Percentiles rank a stretch among this genome's conserved stretches.
These are phyloP conservation scores for Melanotaenia parkinsoni DNA, from an alignment of 2,797 vertebrate genomes.

Conservation along the genomic window DNA sequence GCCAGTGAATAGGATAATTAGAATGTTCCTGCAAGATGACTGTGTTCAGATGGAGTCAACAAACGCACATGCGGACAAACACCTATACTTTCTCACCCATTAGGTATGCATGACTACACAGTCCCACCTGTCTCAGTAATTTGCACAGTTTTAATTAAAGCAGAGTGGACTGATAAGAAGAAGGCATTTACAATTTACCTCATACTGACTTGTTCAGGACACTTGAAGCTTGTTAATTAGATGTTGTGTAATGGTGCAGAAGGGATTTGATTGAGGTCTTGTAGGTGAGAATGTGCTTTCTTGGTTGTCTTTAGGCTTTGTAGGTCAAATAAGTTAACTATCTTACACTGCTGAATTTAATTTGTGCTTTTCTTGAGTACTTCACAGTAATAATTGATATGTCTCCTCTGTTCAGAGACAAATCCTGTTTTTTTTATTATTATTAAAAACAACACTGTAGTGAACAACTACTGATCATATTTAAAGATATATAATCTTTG, in stretches of 20 bases:
- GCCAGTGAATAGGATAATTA: conserved; percentile 60
- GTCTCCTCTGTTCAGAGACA: neutral
- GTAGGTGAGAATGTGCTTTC: conserved; percentile 1
- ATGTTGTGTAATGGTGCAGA: conserved; percentile 31
- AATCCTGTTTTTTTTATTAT: neutral
- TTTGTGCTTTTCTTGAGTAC: neutral
- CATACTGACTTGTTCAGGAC: conserved; percentile 27
- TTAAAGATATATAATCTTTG: neutral
- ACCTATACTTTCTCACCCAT: conserved; percentile 33
- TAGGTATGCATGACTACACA: conserved; percentile 20
- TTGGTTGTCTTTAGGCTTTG: conserved; percentile 17
- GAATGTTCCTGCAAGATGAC: conserved; percentile 82
- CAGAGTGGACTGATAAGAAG: conserved; percentile 17
- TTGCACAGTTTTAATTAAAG: conserved; percentile 52
- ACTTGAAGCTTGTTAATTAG: conserved; percentile 46
- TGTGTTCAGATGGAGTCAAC: conserved; percentile 37
- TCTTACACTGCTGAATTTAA: neutral
- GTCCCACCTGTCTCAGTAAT: conserved; percentile 39
- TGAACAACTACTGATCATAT: neutral
- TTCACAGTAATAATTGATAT: neutral
- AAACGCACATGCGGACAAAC: conserved; percentile 21
- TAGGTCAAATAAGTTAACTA: neutral
- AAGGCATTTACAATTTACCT: conserved; percentile 9
- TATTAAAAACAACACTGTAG: neutral
- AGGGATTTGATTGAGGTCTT: conserved; percentile 31